Evolutionary conservation across 2,113 vertebrate genomes (phyloP).

Genomic region (Pipra filicauda): DNA sequence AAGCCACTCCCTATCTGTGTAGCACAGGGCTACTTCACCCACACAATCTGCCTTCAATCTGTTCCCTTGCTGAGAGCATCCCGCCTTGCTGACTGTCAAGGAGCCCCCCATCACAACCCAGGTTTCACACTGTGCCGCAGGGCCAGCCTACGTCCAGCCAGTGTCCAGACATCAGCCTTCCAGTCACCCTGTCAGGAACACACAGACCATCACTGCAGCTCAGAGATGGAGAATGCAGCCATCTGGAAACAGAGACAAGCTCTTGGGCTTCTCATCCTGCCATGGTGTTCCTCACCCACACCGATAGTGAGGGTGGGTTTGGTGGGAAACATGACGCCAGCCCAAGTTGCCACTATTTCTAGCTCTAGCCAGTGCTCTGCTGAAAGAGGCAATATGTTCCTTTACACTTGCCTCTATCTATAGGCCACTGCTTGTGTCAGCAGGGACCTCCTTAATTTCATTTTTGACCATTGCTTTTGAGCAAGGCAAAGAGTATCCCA

Average conservation of each 20-base stretch:
- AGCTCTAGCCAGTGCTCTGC: background rate
- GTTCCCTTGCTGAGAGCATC: constrained; percentile 53
- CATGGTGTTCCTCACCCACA: accelerated
- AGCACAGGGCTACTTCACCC: constrained; percentile 38
- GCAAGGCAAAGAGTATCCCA: background rate
- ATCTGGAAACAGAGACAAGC: background rate
- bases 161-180: background rate
- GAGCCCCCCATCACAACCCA: background rate
- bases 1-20: constrained; percentile 69
- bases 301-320: background rate
- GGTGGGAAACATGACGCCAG: background rate
- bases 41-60: constrained; percentile 80
- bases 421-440: background rate
- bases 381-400: background rate
- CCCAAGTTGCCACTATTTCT: background rate
- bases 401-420: background rate
- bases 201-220: accelerated
- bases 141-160: background rate
- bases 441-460: background rate
- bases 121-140: background rate
- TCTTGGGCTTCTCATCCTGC: background rate
- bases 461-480: background rate
- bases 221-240: accelerated
- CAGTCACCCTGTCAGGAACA: background rate
- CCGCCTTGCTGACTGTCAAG: background rate